Percentiles rank a stretch among this genome's conserved stretches.
These are phyloP conservation scores for Prosapia bicincta DNA, from an alignment of 2,888 invertebrate genomes.

Conservation along the genomic window DNA sequence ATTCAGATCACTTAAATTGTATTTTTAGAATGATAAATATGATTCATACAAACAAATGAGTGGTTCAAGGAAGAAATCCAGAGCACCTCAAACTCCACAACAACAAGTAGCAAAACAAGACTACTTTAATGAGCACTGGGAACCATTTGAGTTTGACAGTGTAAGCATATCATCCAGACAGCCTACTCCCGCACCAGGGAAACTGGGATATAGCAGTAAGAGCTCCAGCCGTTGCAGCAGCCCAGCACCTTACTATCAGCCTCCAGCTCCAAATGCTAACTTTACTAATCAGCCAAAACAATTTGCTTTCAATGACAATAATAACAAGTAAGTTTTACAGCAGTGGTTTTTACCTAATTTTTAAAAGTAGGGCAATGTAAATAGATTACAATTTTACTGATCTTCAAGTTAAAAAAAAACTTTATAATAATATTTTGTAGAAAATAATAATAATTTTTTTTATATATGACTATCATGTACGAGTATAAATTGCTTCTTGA, in stretches of 20 bases:
- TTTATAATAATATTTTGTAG: too few species aligned
- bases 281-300: conserved; percentile 4
- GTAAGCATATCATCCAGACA: background rate
- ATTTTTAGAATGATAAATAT: background rate
- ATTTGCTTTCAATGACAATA: conserved; percentile 3
- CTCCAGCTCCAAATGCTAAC: conserved; percentile 8
- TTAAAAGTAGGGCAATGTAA: too few species aligned
- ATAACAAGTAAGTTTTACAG: background rate
- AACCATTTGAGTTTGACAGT: conserved; percentile 2
- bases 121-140: background rate
- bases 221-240: background rate
- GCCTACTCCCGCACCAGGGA: background rate
- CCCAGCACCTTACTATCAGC: background rate
- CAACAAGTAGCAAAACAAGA: background rate
- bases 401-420: too few species aligned
- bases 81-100: conserved; percentile 10
- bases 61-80: conserved; percentile 1
- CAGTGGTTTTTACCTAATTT: too few species aligned
- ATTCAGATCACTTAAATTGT: too few species aligned
- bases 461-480: too few species aligned
- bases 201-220: background rate
- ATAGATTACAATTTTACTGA: too few species aligned
- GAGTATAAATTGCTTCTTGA: too few species aligned
- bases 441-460: too few species aligned
- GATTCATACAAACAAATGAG: background rate